A percentile compares a stretch with the other conserved stretches of the same genome.
These are phyloP conservation scores for Acrobeloides nanus DNA, from an alignment of 2,888 invertebrate genomes.

Conservation along the genomic window DNA sequence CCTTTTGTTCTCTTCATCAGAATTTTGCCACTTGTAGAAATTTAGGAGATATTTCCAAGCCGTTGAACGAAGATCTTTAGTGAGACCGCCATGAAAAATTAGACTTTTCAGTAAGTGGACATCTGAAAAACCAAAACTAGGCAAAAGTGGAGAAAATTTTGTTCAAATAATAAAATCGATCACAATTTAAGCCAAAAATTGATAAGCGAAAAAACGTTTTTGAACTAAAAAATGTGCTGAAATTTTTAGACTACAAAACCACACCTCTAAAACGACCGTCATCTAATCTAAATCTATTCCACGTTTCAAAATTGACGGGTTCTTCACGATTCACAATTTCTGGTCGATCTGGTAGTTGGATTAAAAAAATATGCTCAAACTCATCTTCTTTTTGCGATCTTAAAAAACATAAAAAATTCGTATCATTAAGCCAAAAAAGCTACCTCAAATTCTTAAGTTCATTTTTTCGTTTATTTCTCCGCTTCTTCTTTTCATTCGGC, in stretches of 20 bases:
- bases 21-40: constrained; percentile 77
- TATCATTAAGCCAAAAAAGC: no score
- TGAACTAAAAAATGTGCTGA: background rate
- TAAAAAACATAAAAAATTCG: no score
- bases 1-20: constrained; percentile 61
- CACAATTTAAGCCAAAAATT: no score
- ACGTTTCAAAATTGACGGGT: constrained; percentile 61
- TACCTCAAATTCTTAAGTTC: no score
- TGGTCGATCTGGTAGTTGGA: constrained; percentile 67
- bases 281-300: constrained; percentile 22
- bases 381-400: constrained; percentile 41
- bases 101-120: constrained; percentile 66
- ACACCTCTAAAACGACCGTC: constrained; percentile 25
- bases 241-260: background rate
- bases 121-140: no score
- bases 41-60: constrained; percentile 91
- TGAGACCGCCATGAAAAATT: constrained; percentile 73
- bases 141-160: no score
- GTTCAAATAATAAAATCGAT: no score
- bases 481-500: no score
- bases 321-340: constrained; percentile 64
- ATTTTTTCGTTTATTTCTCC: no score
- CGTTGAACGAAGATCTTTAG: constrained; percentile 64
- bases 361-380: constrained; percentile 50
- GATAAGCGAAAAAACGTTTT: no score